phyloP scores from a whole-genome alignment of 2,113 vertebrate species.

The Piaya cayana region DNA sequence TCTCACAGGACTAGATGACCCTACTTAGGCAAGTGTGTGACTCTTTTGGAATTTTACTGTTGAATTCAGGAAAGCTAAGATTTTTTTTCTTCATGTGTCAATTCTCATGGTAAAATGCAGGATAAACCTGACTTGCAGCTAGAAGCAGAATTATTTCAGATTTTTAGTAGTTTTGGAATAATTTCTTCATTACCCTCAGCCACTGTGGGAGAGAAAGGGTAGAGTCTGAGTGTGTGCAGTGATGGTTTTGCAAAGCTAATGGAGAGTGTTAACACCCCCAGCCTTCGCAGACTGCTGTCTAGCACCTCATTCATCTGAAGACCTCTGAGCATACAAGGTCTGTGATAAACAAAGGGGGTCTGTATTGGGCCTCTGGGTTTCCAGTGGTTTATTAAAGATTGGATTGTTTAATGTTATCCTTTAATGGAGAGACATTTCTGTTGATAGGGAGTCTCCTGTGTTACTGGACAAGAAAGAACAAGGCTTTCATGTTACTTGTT shows the following conservation, averaged over 20 bases:
- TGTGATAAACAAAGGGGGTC: constrained; percentile 52
- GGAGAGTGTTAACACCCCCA: constrained; percentile 38
- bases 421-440: constrained; percentile 29
- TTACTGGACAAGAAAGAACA: constrained; percentile 5
- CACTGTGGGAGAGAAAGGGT: background rate
- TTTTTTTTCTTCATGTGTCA: background rate
- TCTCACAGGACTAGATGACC: background rate
- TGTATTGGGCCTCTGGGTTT: constrained; percentile 44
- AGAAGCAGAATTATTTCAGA: background rate
- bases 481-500: constrained; percentile 54
- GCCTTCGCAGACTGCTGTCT: constrained; percentile 42
- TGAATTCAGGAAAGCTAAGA: background rate
- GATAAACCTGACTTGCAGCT: background rate
- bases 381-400: constrained; percentile 56
- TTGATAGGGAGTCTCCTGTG: background rate
- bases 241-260: constrained; percentile 17
- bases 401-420: constrained; percentile 53
- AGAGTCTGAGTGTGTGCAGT: background rate
- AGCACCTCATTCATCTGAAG: constrained; percentile 63
- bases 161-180: background rate
- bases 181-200: background rate
- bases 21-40: background rate
- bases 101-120: background rate
- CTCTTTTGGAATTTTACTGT: background rate
- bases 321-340: constrained; percentile 28